A percentile compares a stretch with the other conserved stretches of the same genome.
These are phyloP conservation scores for Incurvaria masculella DNA, from an alignment of 2,888 invertebrate species.

Conservation along the genomic window DNA sequence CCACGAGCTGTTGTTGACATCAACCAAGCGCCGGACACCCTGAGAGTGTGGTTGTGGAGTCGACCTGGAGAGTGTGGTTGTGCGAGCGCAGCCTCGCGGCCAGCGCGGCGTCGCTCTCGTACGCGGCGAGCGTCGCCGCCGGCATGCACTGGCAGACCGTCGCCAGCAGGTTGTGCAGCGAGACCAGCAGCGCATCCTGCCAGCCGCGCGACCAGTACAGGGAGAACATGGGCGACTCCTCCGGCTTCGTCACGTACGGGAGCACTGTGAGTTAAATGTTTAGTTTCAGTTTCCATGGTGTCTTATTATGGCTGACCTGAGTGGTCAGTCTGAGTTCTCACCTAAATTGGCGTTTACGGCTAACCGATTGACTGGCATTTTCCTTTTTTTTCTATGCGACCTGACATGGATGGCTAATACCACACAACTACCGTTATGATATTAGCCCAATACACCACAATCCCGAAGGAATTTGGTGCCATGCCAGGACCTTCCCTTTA, in stretches of 20 bases:
- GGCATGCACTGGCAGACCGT: slow-evolving; percentile 87
- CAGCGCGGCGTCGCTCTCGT: slow-evolving; percentile 80
- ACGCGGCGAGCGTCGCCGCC: slow-evolving; percentile 79
- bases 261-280: slow-evolving; percentile 62
- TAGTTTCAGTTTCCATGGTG: not conserved
- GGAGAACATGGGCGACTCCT: slow-evolving; percentile 84
- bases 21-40: no score
- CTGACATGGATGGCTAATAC: no score
- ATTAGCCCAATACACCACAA: no score
- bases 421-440: no score
- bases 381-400: no score
- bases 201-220: slow-evolving; percentile 90
- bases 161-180: slow-evolving; percentile 89
- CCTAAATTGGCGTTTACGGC: no score
- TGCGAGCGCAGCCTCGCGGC: slow-evolving; percentile 83
- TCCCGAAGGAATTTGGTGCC: no score
- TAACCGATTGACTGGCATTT: not conserved
- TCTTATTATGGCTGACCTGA: not conserved
- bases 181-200: slow-evolving; percentile 90
- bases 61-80: slow-evolving; percentile 61
- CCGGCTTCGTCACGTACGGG: slow-evolving; percentile 87
- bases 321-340: no score
- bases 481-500: no score
- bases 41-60: slow-evolving; percentile 2
- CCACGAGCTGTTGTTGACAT: no score